Conservation (phyloP, 2,113 vertebrate genomes). For the Tenrec ecaudatus region DNA sequence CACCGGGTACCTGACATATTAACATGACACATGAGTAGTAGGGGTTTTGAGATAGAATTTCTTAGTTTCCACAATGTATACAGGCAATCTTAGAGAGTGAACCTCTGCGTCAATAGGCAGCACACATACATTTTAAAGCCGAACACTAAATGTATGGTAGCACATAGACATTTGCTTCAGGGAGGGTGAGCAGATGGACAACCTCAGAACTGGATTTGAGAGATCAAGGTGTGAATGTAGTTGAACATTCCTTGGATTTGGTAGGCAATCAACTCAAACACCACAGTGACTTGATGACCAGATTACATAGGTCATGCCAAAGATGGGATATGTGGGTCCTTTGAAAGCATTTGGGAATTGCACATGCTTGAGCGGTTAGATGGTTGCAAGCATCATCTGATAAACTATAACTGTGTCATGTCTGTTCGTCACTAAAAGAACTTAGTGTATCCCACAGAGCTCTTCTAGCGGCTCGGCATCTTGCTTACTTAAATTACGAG, state of each 20-base stretch:
- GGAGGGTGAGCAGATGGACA: background rate
- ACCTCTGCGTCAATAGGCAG: background rate
- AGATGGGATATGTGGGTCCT: background rate
- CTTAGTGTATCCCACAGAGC: background rate
- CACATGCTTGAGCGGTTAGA: background rate
- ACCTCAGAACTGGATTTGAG: background rate
- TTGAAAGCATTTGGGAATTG: background rate
- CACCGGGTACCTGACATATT: background rate
- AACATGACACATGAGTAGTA: background rate
- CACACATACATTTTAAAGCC: constrained; percentile 33
- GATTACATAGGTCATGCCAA: background rate
- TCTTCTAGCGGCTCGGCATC: constrained; percentile 4
- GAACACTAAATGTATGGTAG: background rate
- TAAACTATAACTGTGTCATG: background rate
- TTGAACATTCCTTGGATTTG: background rate
- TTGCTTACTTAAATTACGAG: constrained; percentile 7
- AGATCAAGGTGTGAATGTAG: background rate
- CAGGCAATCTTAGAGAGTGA: constrained; percentile 24
- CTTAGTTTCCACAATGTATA: background rate
- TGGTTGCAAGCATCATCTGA: background rate
- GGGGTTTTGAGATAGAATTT: background rate
- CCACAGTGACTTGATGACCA: background rate
- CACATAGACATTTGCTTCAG: too few species aligned
- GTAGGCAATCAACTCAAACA: background rate
- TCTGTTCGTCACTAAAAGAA: background rate